Base-by-base conservation (phyloP, 2,888 invertebrate species). In the Eilema depressum region DNA sequence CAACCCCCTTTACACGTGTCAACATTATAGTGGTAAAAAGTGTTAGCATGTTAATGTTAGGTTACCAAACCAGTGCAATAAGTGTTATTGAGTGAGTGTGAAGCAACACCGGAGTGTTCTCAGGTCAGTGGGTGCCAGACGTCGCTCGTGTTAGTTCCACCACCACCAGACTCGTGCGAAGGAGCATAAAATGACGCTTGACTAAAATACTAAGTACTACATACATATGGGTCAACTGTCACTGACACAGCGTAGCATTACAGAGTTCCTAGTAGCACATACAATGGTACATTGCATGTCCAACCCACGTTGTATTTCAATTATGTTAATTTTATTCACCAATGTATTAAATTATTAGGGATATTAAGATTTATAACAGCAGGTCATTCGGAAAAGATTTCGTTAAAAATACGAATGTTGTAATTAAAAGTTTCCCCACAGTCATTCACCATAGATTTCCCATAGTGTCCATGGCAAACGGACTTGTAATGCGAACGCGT, bases 101-200 rank as follows among this genome's bases (percentile, higher is more conserved):
- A 4, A n/a, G 28, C 11, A 12, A 26, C n/a, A 1, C 25, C 23
- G 25, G 10, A 2, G 25, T 0, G 5, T n/a, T n/a, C n/a, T n/a
- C n/a, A n/a, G n/a, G n/a, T n/a, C n/a, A n/a, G n/a, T n/a, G n/a
- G n/a, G n/a, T n/a, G n/a, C n/a, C n/a, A n/a, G 56, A 56, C 56
- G 56, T 5, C 14, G 12, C n/a, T n/a, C 30, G 2, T n/a, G 28
- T 61, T 30, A 30, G 61, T 61, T 33, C 61, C n/a, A 33, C n/a
- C 56, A 56, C 56, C 56, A 7, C 56, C n/a, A 8, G 5, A 10
- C 23, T 20, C 20, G 23, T n/a, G 25, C 57, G 20, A 1, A 20
- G 10, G 47, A 57, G 62, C 25, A 37, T 33, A 64, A 56, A 11
- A 60, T 56, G 61, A 62, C 71, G 66, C 74, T 74, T 10, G 37